Evolutionary conservation across 2,113 vertebrate species (phyloP).

Genomic region (Callospermophilus lateralis): DNA sequence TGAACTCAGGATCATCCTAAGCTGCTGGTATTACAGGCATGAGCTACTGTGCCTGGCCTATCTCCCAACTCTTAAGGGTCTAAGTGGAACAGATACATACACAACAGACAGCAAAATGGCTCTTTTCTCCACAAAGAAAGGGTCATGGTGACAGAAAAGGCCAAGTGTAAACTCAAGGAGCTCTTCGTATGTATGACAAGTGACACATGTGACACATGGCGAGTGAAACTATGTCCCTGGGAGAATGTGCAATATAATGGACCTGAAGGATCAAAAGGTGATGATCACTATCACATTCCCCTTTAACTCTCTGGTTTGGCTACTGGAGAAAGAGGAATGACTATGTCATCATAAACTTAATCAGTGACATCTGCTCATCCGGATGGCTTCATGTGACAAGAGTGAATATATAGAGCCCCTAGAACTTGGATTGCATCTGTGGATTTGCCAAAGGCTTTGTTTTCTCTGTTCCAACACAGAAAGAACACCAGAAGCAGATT

Average conservation of each 20-base stretch:
- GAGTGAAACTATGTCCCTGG: not conserved
- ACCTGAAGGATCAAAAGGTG: not conserved
- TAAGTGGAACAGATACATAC: not conserved
- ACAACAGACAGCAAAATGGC: not conserved
- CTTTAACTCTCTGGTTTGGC: not conserved
- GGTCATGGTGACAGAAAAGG: not conserved
- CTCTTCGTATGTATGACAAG: not conserved
- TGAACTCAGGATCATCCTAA: too few relatives aligned
- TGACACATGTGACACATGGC: not conserved
- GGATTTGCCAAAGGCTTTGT: not conserved
- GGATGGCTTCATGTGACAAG: not conserved
- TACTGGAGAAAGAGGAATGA: not conserved
- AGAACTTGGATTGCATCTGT: not conserved
- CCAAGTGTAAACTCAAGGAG: not conserved
- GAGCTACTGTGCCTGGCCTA: too few relatives aligned
- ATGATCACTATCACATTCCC: not conserved
- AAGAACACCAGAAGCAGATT: not conserved
- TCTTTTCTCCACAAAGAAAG: not conserved
- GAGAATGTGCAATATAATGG: not conserved
- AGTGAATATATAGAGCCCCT: not conserved
- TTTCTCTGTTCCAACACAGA: not conserved
- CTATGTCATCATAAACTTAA: not conserved
- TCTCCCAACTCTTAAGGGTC: not conserved
- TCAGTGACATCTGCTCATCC: not conserved
- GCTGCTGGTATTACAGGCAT: too few relatives aligned